phyloP scores from a whole-genome alignment of 2,113 vertebrate species.

The Myrmecophaga tridactyla region DNA sequence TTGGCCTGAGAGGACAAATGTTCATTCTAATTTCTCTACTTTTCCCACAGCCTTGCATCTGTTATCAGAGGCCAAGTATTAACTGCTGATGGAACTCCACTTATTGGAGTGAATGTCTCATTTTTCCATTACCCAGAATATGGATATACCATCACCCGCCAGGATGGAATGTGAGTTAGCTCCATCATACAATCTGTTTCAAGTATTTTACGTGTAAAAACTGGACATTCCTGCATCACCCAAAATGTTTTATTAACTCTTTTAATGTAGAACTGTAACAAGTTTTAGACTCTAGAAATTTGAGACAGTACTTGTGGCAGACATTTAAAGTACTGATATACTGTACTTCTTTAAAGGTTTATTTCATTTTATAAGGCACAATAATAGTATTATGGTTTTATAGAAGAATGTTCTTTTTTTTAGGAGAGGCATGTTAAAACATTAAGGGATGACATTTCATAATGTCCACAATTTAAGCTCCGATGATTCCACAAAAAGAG shows the following conservation, averaged over 20 bases:
- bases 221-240: not conserved
- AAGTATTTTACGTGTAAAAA: slow-evolving; percentile 15
- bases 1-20: slow-evolving; percentile 15
- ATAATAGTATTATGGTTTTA: not conserved
- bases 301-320: not conserved
- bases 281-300: not conserved
- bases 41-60: slow-evolving; percentile 91
- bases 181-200: not conserved
- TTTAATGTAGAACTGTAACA: not conserved
- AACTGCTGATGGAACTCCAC: slow-evolving; percentile 95
- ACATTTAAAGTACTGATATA: not conserved
- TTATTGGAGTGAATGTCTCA: slow-evolving; percentile 99
- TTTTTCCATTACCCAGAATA: slow-evolving; percentile 95
- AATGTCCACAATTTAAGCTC: not conserved
- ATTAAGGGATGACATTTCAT: not conserved
- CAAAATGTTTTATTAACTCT: slow-evolving; percentile 15
- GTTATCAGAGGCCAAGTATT: slow-evolving; percentile 98
- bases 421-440: not conserved
- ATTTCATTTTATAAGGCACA: slow-evolving; percentile 19
- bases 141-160: slow-evolving; percentile 95
- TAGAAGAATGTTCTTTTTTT: slow-evolving; percentile 6
- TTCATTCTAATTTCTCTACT: slow-evolving; percentile 63
- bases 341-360: not conserved
- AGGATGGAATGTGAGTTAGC: slow-evolving; percentile 96
- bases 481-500: not conserved